Evolutionary conservation across 2,888 invertebrate genomes (phyloP).

Genomic region (Drosophila merina): DNA sequence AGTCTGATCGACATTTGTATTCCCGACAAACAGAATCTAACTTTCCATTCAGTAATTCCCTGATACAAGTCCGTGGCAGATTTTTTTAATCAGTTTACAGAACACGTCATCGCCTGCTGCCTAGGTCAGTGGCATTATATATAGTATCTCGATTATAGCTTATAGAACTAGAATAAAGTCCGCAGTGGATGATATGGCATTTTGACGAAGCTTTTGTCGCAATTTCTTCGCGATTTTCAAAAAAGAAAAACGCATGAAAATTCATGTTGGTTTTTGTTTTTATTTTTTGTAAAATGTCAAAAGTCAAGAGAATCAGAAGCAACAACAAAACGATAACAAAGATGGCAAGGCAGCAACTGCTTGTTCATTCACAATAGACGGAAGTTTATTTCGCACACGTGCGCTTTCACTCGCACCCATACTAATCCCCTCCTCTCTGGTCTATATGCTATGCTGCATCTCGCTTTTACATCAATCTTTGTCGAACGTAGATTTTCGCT

Average conservation of each 20-base stretch:
- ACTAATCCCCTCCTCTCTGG: conserved; percentile 3
- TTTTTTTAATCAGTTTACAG: conserved; percentile 40
- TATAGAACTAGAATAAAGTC: conserved; percentile 11
- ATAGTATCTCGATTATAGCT: conserved; percentile 6
- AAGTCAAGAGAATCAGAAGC: conserved; percentile 55
- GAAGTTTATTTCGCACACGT: conserved; percentile 71
- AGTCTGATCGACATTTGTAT: conserved; percentile 26
- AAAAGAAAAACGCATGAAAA: too few species aligned
- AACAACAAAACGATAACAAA: conserved; percentile 66
- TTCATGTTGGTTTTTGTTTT: neutral
- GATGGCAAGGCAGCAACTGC: conserved; percentile 44
- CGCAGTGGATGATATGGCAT: conserved; percentile 41
- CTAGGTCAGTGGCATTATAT: conserved; percentile 54
- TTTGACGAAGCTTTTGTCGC: conserved; percentile 45
- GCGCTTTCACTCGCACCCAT: conserved; percentile 66
- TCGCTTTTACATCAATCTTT: conserved; percentile 75
- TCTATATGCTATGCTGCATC: conserved; percentile 49
- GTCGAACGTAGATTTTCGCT: conserved; percentile 68
- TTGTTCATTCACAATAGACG: conserved; percentile 72
- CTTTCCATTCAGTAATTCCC: conserved; percentile 44
- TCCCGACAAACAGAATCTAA: conserved; percentile 16
- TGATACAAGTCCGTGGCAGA: conserved; percentile 8
- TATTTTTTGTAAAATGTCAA: conserved; percentile 63
- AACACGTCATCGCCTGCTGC: conserved; percentile 45
- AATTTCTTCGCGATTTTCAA: conserved; percentile 7